A percentile compares a stretch with the other conserved stretches of the same genome.
These are phyloP conservation scores for Prunella strophiata DNA, from an alignment of 2,797 vertebrate genomes.

Conservation along the genomic window DNA sequence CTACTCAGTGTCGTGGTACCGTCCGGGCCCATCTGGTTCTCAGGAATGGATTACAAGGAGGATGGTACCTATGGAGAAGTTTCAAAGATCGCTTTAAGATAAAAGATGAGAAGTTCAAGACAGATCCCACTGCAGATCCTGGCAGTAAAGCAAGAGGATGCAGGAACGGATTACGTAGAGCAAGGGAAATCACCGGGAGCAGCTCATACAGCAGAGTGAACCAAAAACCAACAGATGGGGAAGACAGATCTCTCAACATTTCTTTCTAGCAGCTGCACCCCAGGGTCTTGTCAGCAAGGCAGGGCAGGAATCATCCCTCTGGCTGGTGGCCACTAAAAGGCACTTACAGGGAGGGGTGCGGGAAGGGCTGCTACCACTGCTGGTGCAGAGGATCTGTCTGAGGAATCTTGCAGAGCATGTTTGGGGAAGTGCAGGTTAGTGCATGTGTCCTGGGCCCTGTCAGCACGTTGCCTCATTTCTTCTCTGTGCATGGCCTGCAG, in stretches of 20 bases:
- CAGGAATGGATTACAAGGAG: rapidly evolving
- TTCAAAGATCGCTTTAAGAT: not conserved
- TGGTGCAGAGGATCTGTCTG: not conserved
- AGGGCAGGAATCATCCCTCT: no score
- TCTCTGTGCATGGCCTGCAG: not conserved
- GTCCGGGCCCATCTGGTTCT: no score
- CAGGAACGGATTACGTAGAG: not conserved
- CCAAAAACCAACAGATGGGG: not conserved
- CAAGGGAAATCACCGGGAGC: not conserved
- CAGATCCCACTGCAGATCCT: not conserved
- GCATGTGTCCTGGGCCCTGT: no score
- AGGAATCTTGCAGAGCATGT: not conserved
- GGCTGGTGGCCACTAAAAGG: not conserved
- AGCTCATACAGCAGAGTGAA: not conserved
- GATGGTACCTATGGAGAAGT: rapidly evolving
- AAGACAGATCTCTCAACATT: no score
- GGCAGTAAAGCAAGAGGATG: not conserved
- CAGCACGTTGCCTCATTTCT: not conserved
- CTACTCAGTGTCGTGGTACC: rapidly evolving
- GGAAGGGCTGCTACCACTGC: not conserved
- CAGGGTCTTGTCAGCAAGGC: no score
- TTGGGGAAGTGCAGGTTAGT: not conserved
- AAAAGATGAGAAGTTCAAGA: not conserved
- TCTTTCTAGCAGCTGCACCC: no score
- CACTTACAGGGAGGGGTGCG: not conserved